A percentile compares a stretch with the other conserved stretches of the same genome.
Conservation (phyloP, 1,140 invertebrate genomes). For the Drosophila nikananu region DNA sequence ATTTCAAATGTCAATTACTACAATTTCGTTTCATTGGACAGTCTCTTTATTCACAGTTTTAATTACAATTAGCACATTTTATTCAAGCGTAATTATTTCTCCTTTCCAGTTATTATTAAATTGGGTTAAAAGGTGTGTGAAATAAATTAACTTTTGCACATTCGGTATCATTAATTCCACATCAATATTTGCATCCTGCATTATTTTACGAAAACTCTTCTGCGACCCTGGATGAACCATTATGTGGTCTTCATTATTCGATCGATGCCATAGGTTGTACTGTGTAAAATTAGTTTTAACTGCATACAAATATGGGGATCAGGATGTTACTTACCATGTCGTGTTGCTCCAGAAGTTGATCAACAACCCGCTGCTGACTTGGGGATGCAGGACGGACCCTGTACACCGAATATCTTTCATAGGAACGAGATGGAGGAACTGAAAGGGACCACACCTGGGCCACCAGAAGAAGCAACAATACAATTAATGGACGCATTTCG, state of each 20-base stretch:
- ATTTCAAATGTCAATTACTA: too few species aligned
- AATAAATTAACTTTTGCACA: slow-evolving; percentile 56
- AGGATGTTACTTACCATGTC: slow-evolving; percentile 14
- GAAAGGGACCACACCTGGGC: slow-evolving; percentile 1
- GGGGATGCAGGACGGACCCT: slow-evolving; percentile 14
- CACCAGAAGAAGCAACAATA: slow-evolving; percentile 25
- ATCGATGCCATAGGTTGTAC: slow-evolving; percentile 53
- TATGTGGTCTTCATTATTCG: slow-evolving; percentile 23
- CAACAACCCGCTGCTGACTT: slow-evolving; percentile 19
- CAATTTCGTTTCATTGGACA: not conserved
- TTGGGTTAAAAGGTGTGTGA: not conserved
- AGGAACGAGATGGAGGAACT: slow-evolving; percentile 9
- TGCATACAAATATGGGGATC: too few species aligned
- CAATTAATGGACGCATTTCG: slow-evolving; percentile 25
- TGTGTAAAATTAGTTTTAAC: not conserved
- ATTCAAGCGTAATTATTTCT: not conserved
- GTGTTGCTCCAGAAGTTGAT: slow-evolving; percentile 32
- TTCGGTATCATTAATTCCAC: slow-evolving; percentile 43
- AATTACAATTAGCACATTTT: not conserved
- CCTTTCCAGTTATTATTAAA: not conserved
- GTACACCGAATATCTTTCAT: slow-evolving; percentile 53
- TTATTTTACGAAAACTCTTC: slow-evolving; percentile 11
- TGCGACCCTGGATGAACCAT: slow-evolving; percentile 43
- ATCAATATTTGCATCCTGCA: slow-evolving; percentile 8
- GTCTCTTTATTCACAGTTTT: too few species aligned